Evolutionary conservation across 2,888 invertebrate species (phyloP).

Genomic region (Diarsia dahlii): DNA sequence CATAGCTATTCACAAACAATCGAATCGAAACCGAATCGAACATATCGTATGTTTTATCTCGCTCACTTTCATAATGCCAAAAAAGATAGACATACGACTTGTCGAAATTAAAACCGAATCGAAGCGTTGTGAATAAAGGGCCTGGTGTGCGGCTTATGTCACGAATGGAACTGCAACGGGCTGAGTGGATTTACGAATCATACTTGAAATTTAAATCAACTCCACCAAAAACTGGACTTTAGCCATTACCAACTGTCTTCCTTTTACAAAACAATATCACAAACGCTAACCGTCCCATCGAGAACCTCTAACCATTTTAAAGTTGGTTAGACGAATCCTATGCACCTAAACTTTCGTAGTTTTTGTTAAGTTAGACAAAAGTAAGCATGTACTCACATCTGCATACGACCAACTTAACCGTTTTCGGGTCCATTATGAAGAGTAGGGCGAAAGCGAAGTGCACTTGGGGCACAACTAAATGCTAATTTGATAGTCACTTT

Average conservation of each 20-base stretch:
- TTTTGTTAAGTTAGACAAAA: slow-evolving; percentile 48
- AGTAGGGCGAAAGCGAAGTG: slow-evolving; percentile 49
- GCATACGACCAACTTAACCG: slow-evolving; percentile 51
- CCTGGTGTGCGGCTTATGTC: neutral
- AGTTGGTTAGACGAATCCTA: slow-evolving; percentile 24
- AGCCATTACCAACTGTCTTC: neutral
- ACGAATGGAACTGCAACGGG: too few species aligned
- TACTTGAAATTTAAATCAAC: neutral
- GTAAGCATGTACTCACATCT: slow-evolving; percentile 48
- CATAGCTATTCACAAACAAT: too few species aligned
- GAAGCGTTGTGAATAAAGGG: too few species aligned
- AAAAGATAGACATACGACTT: too few species aligned
- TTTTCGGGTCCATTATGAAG: slow-evolving; percentile 50
- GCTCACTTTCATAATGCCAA: too few species aligned
- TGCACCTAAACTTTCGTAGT: neutral
- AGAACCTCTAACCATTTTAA: slow-evolving; percentile 15
- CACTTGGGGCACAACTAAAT: slow-evolving; percentile 57
- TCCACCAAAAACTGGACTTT: neutral
- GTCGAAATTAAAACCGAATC: too few species aligned
- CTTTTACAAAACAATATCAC: neutral
- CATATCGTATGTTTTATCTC: too few species aligned
- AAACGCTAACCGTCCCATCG: neutral
- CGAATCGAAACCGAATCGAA: too few species aligned
- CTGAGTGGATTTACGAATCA: neutral
- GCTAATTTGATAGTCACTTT: slow-evolving; percentile 58